A percentile compares a stretch with the other conserved stretches of the same genome.
These are phyloP conservation scores for Rafetus swinhoei DNA, from an alignment of 2,113 vertebrate species.

Conservation along the genomic window DNA sequence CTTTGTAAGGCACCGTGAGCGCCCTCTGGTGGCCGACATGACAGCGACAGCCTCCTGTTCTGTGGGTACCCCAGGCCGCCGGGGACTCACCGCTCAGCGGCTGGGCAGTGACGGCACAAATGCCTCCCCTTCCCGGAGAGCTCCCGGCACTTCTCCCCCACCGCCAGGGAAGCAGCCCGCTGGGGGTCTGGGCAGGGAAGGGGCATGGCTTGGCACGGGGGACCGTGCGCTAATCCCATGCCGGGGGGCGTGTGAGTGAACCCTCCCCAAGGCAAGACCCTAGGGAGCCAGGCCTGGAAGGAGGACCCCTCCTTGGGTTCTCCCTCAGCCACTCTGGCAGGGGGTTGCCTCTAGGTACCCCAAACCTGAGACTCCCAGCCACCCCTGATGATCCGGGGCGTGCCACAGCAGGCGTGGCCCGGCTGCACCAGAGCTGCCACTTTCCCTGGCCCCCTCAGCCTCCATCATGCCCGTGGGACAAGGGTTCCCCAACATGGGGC, in stretches of 20 bases:
- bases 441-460: neutral
- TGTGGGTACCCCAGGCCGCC: neutral
- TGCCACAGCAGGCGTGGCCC: no score
- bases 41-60: neutral
- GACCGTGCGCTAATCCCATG: neutral
- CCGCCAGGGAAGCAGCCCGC: neutral
- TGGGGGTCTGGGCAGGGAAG: neutral
- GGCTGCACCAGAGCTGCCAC: neutral
- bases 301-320: neutral
- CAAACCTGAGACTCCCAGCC: neutral
- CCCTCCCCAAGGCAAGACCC: neutral
- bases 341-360: neutral
- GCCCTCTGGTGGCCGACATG: neutral
- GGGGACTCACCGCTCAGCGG: neutral
- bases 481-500: neutral
- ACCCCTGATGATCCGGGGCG: neutral
- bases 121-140: neutral
- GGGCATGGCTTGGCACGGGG: neutral
- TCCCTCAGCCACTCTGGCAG: neutral
- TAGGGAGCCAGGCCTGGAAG: neutral
- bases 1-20: neutral
- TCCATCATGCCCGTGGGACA: neutral
- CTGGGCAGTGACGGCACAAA: neutral
- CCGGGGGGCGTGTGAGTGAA: neutral
- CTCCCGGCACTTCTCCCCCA: neutral